Evolutionary conservation across 2,113 vertebrate species (phyloP).

Genomic region (Rhynchomys soricoides): DNA sequence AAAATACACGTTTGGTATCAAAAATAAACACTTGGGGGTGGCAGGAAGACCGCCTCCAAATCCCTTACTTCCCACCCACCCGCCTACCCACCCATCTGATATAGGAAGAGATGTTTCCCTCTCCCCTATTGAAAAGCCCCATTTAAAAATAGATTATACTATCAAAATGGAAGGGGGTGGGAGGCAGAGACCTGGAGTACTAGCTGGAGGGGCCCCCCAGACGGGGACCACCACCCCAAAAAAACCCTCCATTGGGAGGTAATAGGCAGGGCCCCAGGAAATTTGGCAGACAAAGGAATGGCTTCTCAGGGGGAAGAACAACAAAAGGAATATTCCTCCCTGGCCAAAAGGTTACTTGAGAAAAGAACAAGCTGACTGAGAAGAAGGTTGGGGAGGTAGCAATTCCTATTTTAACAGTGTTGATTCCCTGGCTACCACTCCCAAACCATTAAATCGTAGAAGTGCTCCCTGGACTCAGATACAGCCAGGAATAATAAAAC

Average conservation of each 20-base stretch:
- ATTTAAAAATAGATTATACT: constrained; percentile 84
- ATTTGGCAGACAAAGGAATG: constrained; percentile 80
- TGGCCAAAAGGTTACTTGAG: constrained; percentile 43
- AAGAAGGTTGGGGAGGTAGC: constrained; percentile 61
- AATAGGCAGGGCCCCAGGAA: constrained; percentile 71
- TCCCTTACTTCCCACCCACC: constrained; percentile 76
- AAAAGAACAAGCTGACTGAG: constrained; percentile 67
- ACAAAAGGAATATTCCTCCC: constrained; percentile 61
- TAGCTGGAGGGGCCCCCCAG: constrained; percentile 73
- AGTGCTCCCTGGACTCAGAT: constrained; percentile 53
- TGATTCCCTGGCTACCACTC: constrained; percentile 58
- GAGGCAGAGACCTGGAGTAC: constrained; percentile 68
- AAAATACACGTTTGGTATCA: constrained; percentile 81
- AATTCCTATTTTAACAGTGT: constrained; percentile 48
- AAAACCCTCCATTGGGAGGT: constrained; percentile 75
- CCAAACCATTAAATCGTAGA: constrained; percentile 42
- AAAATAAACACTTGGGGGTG: constrained; percentile 80
- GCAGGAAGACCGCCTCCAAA: constrained; percentile 70
- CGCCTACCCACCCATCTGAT: constrained; percentile 74
- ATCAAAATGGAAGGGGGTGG: constrained; percentile 71
- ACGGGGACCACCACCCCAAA: constrained; percentile 62
- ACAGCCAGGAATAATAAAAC: constrained; percentile 66
- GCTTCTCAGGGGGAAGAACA: constrained; percentile 71
- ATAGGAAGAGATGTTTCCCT: constrained; percentile 69
- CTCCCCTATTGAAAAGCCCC: constrained; percentile 78